These are phyloP conservation scores for Saccopteryx bilineata DNA, from an alignment of 2,113 vertebrate species.

Conservation along the genomic window DNA sequence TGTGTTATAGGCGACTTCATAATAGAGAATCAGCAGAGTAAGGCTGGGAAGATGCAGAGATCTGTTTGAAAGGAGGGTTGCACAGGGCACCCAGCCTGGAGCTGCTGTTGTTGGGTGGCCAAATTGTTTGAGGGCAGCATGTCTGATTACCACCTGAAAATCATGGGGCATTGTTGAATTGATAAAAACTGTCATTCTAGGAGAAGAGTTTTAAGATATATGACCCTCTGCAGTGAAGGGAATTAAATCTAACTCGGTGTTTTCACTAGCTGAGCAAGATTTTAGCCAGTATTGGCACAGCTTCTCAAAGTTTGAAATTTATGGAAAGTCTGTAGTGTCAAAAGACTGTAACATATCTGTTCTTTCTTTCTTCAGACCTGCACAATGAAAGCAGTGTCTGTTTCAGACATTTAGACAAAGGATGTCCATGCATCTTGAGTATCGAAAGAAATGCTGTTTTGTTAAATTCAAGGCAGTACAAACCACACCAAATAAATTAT, in stretches of 20 bases:
- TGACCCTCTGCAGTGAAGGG: not conserved
- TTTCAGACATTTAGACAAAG: not conserved
- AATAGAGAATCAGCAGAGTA: not conserved
- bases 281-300: not conserved
- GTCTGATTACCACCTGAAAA: not conserved
- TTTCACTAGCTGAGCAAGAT: not conserved
- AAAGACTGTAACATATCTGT: not conserved
- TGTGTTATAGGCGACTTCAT: not conserved
- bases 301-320: not conserved
- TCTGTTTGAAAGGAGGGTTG: not conserved
- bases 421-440: not conserved
- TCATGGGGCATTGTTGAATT: not conserved
- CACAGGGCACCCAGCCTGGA: not conserved
- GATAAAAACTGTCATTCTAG: not conserved
- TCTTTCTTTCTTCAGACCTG: not conserved
- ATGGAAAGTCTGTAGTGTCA: not conserved
- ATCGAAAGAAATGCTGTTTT: conserved; percentile 3
- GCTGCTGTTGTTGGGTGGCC: not conserved
- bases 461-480: not conserved
- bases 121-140: not conserved
- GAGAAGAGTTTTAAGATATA: not conserved
- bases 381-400: not conserved
- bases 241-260: not conserved
- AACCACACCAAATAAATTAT: not conserved
- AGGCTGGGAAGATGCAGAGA: not conserved